Evolutionary conservation across 2,888 invertebrate genomes (phyloP).

Genomic region (Yponomeuta evonymella): DNA sequence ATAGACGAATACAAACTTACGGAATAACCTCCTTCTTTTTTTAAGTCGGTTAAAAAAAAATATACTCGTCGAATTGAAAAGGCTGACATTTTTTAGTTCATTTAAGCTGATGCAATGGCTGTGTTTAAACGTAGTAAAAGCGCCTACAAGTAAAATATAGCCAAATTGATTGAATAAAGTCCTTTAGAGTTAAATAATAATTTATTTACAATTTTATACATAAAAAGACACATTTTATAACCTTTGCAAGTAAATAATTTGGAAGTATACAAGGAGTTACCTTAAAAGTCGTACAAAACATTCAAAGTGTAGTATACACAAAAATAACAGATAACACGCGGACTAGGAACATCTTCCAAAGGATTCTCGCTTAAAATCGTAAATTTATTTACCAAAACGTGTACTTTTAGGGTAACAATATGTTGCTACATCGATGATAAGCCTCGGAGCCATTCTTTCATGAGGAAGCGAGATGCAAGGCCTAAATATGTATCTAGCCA

Average conservation of each 20-base stretch:
- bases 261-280: not conserved
- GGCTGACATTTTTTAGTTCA: not conserved
- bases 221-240: not conserved
- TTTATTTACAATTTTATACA: not conserved
- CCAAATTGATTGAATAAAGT: not conserved
- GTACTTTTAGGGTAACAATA: conserved; percentile 46
- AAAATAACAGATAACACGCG: conserved; percentile 51
- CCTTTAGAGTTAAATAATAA: not conserved
- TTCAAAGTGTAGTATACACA: conserved; percentile 28
- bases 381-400: conserved; percentile 18
- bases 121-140: not conserved
- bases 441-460: conserved; percentile 26
- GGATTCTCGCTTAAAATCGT: conserved; percentile 17
- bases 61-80: too few relatives aligned
- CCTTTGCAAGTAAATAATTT: too few relatives aligned
- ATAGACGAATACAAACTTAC: too few relatives aligned
- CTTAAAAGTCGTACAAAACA: conserved; percentile 17
- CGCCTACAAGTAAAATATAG: not conserved
- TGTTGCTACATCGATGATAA: not conserved
- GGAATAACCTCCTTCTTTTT: too few relatives aligned
- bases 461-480: not conserved
- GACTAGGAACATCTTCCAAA: conserved; percentile 51
- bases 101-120: not conserved
- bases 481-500: not conserved
- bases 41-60: too few relatives aligned